phyloP scores from a whole-genome alignment of 2,888 invertebrate species.

The Xestia sexstrigata region DNA sequence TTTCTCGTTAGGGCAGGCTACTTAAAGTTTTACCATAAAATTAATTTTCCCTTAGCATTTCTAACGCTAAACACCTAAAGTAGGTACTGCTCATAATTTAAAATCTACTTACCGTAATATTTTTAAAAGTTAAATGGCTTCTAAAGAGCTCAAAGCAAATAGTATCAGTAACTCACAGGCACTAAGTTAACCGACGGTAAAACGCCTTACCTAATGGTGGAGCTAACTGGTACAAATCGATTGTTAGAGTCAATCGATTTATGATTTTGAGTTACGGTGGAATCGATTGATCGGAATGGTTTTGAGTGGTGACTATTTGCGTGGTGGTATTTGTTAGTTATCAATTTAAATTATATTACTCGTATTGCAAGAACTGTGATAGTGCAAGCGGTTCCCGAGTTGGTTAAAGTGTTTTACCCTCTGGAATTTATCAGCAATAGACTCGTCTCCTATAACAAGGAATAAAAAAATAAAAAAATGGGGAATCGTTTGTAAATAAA shows the following conservation, averaged over 20 bases:
- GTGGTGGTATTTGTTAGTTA: not conserved
- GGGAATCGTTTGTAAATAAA: not conserved
- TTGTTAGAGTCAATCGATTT: constrained; percentile 56
- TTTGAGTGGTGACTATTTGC: constrained; percentile 27
- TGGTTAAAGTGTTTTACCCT: not conserved
- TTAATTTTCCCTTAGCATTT: constrained; percentile 22
- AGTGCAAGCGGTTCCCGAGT: not conserved
- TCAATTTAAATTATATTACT: not conserved
- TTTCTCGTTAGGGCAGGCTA: not conserved
- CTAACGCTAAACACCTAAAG: constrained; percentile 2
- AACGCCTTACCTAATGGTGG: constrained; percentile 55
- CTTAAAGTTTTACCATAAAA: constrained; percentile 1
- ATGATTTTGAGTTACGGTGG: constrained; percentile 27
- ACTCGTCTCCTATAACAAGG: not conserved
- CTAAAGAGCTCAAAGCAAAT: constrained; percentile 52
- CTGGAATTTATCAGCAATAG: not conserved
- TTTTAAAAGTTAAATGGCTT: constrained; percentile 47
- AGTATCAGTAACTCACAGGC: constrained; percentile 46
- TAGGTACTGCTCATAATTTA: constrained; percentile 30
- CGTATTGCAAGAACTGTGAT: no score
- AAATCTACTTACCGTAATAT: constrained; percentile 39
- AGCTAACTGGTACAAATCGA: constrained; percentile 51
- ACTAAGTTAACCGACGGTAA: constrained; percentile 43
- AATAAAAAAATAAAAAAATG: not conserved
- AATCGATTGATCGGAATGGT: constrained; percentile 25